Percentiles rank a stretch among this genome's conserved stretches.
Evolutionary conservation across 2,113 vertebrate genomes (phyloP).

Genomic region (Melanostigma gelatinosum): DNA sequence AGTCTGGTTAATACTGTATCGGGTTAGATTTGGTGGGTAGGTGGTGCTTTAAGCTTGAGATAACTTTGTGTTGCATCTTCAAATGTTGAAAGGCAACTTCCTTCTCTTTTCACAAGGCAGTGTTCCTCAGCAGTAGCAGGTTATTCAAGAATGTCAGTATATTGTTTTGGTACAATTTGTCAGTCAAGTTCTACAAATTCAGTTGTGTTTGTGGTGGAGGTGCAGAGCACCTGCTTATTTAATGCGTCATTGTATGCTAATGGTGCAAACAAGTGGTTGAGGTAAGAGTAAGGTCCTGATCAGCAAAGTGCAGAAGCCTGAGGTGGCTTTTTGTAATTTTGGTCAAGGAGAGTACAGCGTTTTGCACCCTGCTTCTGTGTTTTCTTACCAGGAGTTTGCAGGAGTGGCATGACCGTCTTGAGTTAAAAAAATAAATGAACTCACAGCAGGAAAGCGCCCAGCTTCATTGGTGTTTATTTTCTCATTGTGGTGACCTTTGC

Average conservation of each 20-base stretch:
- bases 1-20: neutral
- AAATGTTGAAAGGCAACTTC: neutral
- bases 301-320: neutral
- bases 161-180: neutral
- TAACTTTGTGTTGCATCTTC: neutral
- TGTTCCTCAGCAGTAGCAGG: neutral
- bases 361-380: neutral
- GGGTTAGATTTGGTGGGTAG: neutral
- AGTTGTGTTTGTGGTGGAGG: neutral
- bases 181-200: neutral
- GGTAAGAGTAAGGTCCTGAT: neutral
- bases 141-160: conserved; percentile 11
- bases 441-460: neutral
- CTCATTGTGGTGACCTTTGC: neutral
- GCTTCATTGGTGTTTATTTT: neutral
- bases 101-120: neutral
- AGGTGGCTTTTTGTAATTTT: no score
- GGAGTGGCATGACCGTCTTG: neutral
- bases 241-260: neutral
- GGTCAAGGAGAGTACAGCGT: neutral
- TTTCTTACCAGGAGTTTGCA: neutral
- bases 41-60: neutral
- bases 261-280: neutral
- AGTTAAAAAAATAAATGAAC: neutral
- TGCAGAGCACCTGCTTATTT: neutral